These are phyloP conservation scores for Vesta saturnalis DNA, from an alignment of 2,888 invertebrate genomes.

Conservation along the genomic window DNA sequence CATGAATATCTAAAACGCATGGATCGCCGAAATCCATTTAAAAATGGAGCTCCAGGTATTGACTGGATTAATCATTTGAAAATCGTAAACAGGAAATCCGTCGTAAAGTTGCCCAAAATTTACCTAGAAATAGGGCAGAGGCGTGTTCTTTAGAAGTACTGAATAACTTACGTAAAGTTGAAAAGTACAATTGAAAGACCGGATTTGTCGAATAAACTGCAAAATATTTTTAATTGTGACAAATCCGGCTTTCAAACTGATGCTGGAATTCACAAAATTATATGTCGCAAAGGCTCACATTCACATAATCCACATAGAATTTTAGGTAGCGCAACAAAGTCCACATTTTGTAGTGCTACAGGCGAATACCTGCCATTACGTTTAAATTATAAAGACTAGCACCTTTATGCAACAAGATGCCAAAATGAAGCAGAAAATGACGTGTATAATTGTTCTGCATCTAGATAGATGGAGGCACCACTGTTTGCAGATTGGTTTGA, in stretches of 20 bases:
- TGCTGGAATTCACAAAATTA: conserved; percentile 34
- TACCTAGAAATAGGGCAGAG: too few relatives aligned
- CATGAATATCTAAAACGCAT: conserved; percentile 7
- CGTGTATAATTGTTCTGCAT: conserved; percentile 38
- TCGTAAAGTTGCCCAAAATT: too few relatives aligned
- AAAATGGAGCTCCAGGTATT: conserved; percentile 9
- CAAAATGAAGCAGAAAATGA: conserved; percentile 21
- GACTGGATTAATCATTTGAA: conserved; percentile 4
- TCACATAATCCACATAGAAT: conserved; percentile 29
- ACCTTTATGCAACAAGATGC: conserved; percentile 22
- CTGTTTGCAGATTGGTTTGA: too few relatives aligned
- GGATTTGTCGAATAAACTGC: conserved; percentile 34
- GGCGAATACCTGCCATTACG: conserved; percentile 33
- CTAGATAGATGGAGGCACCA: too few relatives aligned
- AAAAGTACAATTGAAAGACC: neutral
- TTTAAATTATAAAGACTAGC: conserved; percentile 40
- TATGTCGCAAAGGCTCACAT: conserved; percentile 28
- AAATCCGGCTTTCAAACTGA: too few relatives aligned
- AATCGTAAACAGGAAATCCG: conserved; percentile 8
- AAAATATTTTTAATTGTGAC: too few relatives aligned
- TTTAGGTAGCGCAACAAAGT: too few relatives aligned
- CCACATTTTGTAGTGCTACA: too few relatives aligned
- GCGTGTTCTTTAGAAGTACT: conserved; percentile 10
- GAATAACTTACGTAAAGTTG: neutral
- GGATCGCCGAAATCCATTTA: conserved; percentile 4